phyloP scores from a whole-genome alignment of 2,113 vertebrate genomes.

The Vulpes vulpes region DNA sequence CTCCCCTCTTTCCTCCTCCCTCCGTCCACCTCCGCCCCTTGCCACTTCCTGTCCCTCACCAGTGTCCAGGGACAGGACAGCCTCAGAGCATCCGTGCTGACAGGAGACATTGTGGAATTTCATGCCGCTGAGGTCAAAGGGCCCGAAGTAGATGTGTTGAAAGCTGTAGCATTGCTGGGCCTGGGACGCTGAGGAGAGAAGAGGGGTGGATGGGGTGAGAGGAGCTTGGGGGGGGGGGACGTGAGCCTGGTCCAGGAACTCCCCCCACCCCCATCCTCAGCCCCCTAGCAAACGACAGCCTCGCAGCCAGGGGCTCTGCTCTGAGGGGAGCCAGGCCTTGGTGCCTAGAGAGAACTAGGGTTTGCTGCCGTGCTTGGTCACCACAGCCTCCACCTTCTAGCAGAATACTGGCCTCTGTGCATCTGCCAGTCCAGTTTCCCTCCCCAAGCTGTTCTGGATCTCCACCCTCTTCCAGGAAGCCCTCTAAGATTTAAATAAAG shows the following conservation, averaged over 20 bases:
- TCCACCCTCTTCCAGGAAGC: slow-evolving; percentile 24
- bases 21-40: background rate
- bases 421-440: background rate
- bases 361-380: too few relatives aligned
- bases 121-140: slow-evolving; percentile 69
- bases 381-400: background rate
- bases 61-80: slow-evolving; percentile 70
- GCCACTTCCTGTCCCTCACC: slow-evolving; percentile 43
- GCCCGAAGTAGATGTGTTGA: slow-evolving; percentile 68
- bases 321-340: background rate
- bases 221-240: background rate
- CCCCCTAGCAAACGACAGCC: background rate
- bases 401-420: background rate
- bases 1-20: background rate
- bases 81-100: slow-evolving; percentile 62
- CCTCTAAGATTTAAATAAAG: background rate
- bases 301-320: background rate
- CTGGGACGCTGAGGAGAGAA: slow-evolving; percentile 43
- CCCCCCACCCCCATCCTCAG: background rate
- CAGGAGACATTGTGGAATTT: slow-evolving; percentile 52
- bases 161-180: slow-evolving; percentile 75
- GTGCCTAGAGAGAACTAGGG: too few relatives aligned
- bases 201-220: background rate
- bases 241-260: background rate
- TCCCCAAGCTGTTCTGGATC: background rate